phyloP scores from a whole-genome alignment of 2,888 invertebrate species.

The Meandrusa payeni region DNA sequence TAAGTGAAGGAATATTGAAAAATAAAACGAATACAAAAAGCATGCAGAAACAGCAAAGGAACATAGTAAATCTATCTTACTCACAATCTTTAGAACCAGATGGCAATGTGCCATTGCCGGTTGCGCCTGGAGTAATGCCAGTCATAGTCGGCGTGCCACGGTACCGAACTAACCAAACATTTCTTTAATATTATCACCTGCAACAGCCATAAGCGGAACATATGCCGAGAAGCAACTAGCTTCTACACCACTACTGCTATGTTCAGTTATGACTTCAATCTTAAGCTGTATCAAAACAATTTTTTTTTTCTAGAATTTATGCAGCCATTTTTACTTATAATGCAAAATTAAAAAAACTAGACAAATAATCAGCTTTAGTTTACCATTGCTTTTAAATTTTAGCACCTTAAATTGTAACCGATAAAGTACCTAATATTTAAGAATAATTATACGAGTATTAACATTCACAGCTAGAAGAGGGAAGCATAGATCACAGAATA shows the following conservation, averaged over 20 bases:
- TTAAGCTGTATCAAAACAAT: too few species aligned
- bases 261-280: slow-evolving; percentile 26
- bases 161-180: slow-evolving; percentile 80
- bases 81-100: slow-evolving; percentile 59
- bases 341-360: too few species aligned
- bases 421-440: too few species aligned
- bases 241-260: slow-evolving; percentile 40
- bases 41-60: slow-evolving; percentile 6
- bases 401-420: too few species aligned
- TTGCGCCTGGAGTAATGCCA: slow-evolving; percentile 41
- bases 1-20: too few species aligned
- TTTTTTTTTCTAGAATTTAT: too few species aligned
- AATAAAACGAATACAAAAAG: too few species aligned
- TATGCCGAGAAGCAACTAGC: slow-evolving; percentile 63
- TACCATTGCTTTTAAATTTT: too few species aligned
- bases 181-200: slow-evolving; percentile 79
- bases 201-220: slow-evolving; percentile 69
- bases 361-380: too few species aligned
- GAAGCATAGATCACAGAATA: slow-evolving; percentile 20
- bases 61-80: slow-evolving; percentile 36
- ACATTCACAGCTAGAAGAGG: slow-evolving; percentile 23
- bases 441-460: slow-evolving; percentile 1
- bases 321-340: too few species aligned
- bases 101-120: slow-evolving; percentile 51
- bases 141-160: slow-evolving; percentile 57